Conservation (phyloP, 2,797 vertebrate species). For the Peromyscus attwateri region DNA sequence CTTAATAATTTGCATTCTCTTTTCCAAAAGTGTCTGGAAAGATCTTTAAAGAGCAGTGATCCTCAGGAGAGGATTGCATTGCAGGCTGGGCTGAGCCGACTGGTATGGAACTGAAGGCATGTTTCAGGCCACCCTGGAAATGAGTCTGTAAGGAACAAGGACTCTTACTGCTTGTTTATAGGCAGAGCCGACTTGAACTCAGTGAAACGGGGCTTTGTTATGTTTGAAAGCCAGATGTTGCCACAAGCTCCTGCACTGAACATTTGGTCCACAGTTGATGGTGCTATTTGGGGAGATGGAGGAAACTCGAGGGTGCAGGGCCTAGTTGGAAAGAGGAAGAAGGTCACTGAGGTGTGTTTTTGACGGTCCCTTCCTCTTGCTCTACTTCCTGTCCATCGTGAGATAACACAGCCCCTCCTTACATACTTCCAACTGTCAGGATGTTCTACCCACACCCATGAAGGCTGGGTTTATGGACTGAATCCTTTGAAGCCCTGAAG, state of each 20-base stretch:
- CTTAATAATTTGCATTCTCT: conserved; percentile 26
- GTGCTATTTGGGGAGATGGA: neutral
- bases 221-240: neutral
- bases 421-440: neutral
- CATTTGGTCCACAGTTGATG: neutral
- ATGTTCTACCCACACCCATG: neutral
- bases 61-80: neutral
- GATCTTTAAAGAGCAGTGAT: conserved; percentile 12
- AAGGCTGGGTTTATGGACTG: neutral
- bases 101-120: neutral
- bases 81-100: neutral
- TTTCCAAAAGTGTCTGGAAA: conserved; percentile 60
- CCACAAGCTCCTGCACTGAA: neutral
- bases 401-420: neutral
- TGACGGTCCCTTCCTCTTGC: neutral
- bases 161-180: neutral
- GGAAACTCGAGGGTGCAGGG: neutral
- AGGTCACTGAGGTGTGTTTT: neutral
- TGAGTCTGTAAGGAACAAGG: neutral
- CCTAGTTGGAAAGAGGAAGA: neutral
- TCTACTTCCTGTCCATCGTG: neutral
- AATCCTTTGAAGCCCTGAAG: neutral
- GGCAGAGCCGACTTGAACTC: neutral
- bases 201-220: neutral
- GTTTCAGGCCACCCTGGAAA: neutral